Evolutionary conservation across 2,888 invertebrate genomes (phyloP).

Genomic region (Meta bourneti): DNA sequence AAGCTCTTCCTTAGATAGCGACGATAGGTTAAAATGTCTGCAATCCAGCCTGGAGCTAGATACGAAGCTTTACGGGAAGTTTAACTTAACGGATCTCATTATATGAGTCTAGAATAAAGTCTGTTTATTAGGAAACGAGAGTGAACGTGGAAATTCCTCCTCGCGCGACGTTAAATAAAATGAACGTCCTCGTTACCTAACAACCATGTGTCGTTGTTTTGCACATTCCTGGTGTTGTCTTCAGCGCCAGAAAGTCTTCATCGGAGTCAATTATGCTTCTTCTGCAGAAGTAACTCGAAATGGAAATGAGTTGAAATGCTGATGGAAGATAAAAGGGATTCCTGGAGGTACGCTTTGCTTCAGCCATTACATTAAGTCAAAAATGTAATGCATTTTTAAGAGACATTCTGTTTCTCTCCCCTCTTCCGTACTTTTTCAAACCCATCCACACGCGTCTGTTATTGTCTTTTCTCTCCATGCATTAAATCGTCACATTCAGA

Average conservation of each 20-base stretch:
- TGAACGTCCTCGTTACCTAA: background rate
- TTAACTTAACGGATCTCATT: slow-evolving; percentile 57
- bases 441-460: background rate
- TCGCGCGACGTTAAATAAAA: slow-evolving; percentile 4
- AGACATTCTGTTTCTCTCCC: background rate
- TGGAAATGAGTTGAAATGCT: background rate
- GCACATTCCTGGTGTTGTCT: background rate
- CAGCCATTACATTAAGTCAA: slow-evolving; percentile 6
- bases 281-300: background rate
- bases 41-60: slow-evolving; percentile 8
- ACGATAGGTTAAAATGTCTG: background rate
- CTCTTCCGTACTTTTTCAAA: background rate
- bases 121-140: background rate
- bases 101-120: slow-evolving; percentile 23
- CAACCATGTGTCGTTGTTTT: background rate
- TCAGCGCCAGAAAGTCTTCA: background rate
- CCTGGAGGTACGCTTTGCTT: background rate
- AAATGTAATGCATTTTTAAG: background rate
- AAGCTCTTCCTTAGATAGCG: slow-evolving; percentile 26
- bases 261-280: background rate
- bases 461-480: background rate
- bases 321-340: background rate
- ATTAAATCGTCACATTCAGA: background rate
- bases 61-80: slow-evolving; percentile 35
- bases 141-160: slow-evolving; percentile 1